Evolutionary conservation across 2,797 vertebrate species (phyloP).

Genomic region (Triplophysa bombifrons): DNA sequence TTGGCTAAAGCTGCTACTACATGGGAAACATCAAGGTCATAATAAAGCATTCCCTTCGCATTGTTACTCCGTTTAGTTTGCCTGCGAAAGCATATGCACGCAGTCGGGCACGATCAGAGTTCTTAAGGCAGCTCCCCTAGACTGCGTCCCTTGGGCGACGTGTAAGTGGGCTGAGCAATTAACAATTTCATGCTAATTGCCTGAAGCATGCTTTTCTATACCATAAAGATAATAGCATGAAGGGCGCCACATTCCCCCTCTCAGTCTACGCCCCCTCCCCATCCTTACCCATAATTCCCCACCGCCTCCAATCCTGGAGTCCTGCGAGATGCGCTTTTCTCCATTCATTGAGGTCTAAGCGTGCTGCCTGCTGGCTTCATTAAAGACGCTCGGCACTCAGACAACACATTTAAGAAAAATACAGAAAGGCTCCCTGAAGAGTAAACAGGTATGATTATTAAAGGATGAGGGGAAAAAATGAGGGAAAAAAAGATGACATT

Average conservation of each 20-base stretch:
- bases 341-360: conserved; percentile 65
- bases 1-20: conserved; percentile 30
- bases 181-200: conserved; percentile 93
- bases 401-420: conserved; percentile 76
- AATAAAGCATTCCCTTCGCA: conserved; percentile 26
- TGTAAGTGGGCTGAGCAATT: conserved; percentile 89
- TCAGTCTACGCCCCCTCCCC: conserved; percentile 61
- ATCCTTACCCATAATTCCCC: conserved; percentile 69
- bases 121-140: conserved; percentile 75
- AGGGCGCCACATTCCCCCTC: conserved; percentile 67
- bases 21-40: conserved; percentile 47
- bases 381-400: conserved; percentile 77
- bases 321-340: conserved; percentile 72
- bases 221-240: conserved; percentile 88
- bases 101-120: conserved; percentile 67
- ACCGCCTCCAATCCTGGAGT: conserved; percentile 75
- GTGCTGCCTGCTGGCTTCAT: conserved; percentile 75
- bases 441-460: conserved; percentile 85
- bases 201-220: conserved; percentile 85
- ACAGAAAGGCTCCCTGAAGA: conserved; percentile 81
- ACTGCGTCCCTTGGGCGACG: conserved; percentile 83
- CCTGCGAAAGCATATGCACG: conserved; percentile 63
- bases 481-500: conserved; percentile 76
- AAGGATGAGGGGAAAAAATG: conserved; percentile 59
- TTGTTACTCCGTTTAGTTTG: conserved; percentile 42